phyloP scores from a whole-genome alignment of 2,888 invertebrate species.

The Iphiclides podalirius region DNA sequence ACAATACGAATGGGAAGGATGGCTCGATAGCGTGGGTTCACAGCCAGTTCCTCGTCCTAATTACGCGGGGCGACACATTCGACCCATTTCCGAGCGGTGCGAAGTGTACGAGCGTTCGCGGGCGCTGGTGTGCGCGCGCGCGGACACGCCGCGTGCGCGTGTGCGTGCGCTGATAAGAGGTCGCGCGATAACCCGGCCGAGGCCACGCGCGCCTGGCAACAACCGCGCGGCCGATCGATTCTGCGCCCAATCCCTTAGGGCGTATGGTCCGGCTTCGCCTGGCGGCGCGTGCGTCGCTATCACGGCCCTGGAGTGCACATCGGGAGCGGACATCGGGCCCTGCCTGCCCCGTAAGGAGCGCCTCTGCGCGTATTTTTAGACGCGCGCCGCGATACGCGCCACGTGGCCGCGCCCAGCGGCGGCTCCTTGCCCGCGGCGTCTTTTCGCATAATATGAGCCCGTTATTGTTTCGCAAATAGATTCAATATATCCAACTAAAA shows the following conservation, averaged over 20 bases:
- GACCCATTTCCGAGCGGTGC: slow-evolving; percentile 42
- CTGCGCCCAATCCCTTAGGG: neutral
- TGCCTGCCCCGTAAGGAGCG: neutral
- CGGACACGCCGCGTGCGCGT: slow-evolving; percentile 21
- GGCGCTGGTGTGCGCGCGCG: slow-evolving; percentile 25
- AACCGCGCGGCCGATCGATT: slow-evolving; percentile 5
- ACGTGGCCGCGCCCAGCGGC: slow-evolving; percentile 10
- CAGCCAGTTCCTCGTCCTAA: slow-evolving; percentile 52
- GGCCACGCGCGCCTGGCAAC: slow-evolving; percentile 24
- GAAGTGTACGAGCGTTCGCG: neutral
- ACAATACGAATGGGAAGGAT: neutral
- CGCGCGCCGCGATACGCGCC: neutral
- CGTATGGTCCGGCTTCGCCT: slow-evolving; percentile 7
- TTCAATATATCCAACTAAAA: neutral
- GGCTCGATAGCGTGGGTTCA: slow-evolving; percentile 29
- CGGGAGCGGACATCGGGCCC: neutral
- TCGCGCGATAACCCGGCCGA: slow-evolving; percentile 38
- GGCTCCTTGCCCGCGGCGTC: neutral
- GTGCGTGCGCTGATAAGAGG: slow-evolving; percentile 36
- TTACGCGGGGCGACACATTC: slow-evolving; percentile 50
- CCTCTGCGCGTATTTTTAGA: slow-evolving; percentile 3
- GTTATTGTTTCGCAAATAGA: slow-evolving; percentile 10
- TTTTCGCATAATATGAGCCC: too few species aligned
- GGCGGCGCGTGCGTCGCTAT: neutral
- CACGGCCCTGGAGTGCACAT: too few species aligned